Evolutionary conservation across 2,113 vertebrate genomes (phyloP).

Genomic region (Elephantulus edwardii): DNA sequence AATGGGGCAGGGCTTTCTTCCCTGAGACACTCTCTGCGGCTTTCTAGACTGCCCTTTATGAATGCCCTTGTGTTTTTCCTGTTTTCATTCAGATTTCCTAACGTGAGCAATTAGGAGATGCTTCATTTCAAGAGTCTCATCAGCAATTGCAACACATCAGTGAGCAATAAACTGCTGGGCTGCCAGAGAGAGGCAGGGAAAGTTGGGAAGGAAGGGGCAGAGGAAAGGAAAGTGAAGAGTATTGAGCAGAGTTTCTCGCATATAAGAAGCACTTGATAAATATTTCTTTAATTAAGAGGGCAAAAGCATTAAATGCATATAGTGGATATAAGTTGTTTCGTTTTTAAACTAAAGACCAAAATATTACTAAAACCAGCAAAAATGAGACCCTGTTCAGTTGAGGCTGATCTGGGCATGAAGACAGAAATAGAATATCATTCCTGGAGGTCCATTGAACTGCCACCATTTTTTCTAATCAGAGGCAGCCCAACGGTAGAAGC

Average conservation of each 20-base stretch:
- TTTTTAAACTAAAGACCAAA: background rate
- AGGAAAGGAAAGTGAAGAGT: background rate
- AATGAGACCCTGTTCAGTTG: background rate
- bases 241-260: too few relatives aligned
- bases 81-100: slow-evolving; percentile 72
- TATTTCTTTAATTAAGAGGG: background rate
- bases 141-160: slow-evolving; percentile 57
- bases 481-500: background rate
- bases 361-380: background rate
- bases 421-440: background rate
- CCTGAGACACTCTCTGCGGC: slow-evolving; percentile 31
- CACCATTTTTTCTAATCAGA: background rate
- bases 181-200: slow-evolving; percentile 23
- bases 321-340: background rate
- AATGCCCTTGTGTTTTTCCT: slow-evolving; percentile 54
- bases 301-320: background rate
- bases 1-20: slow-evolving; percentile 53
- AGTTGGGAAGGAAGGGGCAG: background rate
- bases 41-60: slow-evolving; percentile 11
- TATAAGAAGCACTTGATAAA: background rate
- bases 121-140: slow-evolving; percentile 66
- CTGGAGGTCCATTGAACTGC: background rate
- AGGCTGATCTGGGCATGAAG: background rate
- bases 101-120: slow-evolving; percentile 69
- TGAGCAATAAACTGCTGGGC: slow-evolving; percentile 63